Evolutionary conservation across 2,113 vertebrate genomes (phyloP).

Genomic region (Turdus rufiventris): DNA sequence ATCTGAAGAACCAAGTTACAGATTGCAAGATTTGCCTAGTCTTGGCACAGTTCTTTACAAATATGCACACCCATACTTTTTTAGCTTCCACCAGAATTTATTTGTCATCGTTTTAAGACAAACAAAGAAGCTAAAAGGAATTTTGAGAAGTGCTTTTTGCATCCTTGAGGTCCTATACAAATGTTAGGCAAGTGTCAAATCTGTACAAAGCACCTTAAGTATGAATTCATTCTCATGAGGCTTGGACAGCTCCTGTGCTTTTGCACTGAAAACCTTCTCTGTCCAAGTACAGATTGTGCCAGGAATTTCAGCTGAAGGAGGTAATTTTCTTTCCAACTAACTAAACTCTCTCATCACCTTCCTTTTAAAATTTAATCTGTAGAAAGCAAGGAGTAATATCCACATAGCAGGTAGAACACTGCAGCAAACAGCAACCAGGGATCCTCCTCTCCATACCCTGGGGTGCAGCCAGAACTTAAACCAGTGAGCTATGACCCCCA

Average conservation of each 20-base stretch:
- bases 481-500: rapidly evolving
- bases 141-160: background rate
- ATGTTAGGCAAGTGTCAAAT: background rate
- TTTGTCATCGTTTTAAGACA: background rate
- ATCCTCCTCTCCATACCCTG: background rate
- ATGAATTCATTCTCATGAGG: background rate
- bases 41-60: background rate
- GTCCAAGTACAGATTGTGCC: background rate
- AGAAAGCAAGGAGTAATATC: background rate
- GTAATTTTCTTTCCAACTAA: background rate
- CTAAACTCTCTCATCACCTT: background rate
- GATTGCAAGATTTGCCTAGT: background rate
- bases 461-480: background rate
- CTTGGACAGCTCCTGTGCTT: background rate
- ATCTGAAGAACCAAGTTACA: background rate
- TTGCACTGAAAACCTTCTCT: background rate
- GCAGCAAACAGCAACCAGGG: background rate
- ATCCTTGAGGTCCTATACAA: background rate
- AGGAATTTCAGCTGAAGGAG: background rate
- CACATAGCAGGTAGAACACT: background rate
- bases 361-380: background rate
- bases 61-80: background rate
- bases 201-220: no score
- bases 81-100: background rate
- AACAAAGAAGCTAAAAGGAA: background rate